Percentiles rank a stretch among this genome's conserved stretches.
Evolutionary conservation across 2,888 invertebrate species (phyloP).

Genomic region (Eristalis intricaria): DNA sequence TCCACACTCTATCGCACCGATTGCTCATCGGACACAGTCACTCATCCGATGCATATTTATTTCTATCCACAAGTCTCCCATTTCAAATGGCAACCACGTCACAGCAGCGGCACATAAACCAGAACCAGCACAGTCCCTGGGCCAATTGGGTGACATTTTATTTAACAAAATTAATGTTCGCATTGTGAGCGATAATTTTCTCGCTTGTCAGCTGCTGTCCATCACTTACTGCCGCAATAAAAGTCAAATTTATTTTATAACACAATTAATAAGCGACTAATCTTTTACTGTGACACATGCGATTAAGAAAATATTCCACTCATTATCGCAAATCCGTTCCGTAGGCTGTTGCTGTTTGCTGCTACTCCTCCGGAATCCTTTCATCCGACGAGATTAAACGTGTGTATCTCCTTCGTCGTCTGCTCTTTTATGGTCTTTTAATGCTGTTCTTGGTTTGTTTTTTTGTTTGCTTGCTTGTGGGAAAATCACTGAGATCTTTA

Average conservation of each 20-base stretch:
- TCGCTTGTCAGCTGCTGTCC: conserved; percentile 63
- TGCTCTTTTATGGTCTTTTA: neutral
- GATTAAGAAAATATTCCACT: conserved; percentile 43
- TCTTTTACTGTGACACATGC: conserved; percentile 60
- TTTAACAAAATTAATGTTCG: conserved; percentile 11
- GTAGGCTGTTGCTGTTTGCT: neutral
- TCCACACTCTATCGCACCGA: too few relatives aligned
- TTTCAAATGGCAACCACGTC: neutral
- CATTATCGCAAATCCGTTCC: neutral
- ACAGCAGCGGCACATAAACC: neutral
- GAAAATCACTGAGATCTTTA: neutral
- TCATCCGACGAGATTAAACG: neutral
- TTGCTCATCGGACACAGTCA: neutral
- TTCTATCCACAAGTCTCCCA: neutral
- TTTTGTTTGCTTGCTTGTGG: neutral
- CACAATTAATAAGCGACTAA: conserved; percentile 58
- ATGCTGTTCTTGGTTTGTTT: neutral
- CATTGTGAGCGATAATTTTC: conserved; percentile 42
- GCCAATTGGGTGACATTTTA: neutral
- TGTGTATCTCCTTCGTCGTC: neutral
- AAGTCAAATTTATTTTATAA: conserved; percentile 64
- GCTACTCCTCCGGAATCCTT: neutral
- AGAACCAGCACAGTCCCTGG: neutral
- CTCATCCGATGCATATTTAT: neutral
- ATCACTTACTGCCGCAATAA: conserved; percentile 62